Conservation (phyloP, 2,888 invertebrate species). For the Cosmopolites sordidus region DNA sequence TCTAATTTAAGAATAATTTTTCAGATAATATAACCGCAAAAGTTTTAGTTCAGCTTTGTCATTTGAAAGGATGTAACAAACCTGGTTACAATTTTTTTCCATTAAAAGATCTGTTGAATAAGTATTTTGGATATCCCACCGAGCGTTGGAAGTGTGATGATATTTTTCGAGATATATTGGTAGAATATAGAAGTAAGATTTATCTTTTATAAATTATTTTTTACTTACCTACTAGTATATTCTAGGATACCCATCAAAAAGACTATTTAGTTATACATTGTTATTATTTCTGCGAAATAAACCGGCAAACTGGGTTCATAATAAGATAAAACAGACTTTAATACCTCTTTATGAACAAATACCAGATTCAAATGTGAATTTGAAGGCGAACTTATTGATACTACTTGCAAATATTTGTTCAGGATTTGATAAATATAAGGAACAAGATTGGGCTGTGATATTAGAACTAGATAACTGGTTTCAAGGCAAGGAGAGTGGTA, state of each 20-base stretch:
- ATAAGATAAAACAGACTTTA: conserved; percentile 42
- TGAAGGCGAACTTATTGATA: conserved; percentile 37
- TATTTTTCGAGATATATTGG: conserved; percentile 41
- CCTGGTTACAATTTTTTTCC: conserved; percentile 40
- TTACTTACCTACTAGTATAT: conserved; percentile 8
- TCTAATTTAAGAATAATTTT: conserved; percentile 25
- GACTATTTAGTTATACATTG: conserved; percentile 35
- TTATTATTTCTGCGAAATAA: conserved; percentile 46
- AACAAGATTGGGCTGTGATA: conserved; percentile 27
- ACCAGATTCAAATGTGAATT: conserved; percentile 32
- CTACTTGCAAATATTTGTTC: conserved; percentile 35
- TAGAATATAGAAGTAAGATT: conserved; percentile 44
- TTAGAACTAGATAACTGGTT: conserved; percentile 32
- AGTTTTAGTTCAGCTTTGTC: conserved; percentile 45
- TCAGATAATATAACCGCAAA: conserved; percentile 44
- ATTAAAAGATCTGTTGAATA: conserved; percentile 41
- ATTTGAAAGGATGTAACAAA: conserved; percentile 34
- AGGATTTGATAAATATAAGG: conserved; percentile 27
- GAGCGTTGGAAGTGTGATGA: conserved; percentile 35
- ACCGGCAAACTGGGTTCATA: conserved; percentile 44
- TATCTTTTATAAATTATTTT: conserved; percentile 9
- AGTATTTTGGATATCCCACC: conserved; percentile 46
- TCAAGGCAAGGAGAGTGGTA: conserved; percentile 32
- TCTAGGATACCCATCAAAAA: conserved; percentile 35
- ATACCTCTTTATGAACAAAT: conserved; percentile 36